Percentiles rank a stretch among this genome's conserved stretches.
phyloP scores from a whole-genome alignment of 23 tunicate genomes.

The Trididemnum clinides region DNA sequence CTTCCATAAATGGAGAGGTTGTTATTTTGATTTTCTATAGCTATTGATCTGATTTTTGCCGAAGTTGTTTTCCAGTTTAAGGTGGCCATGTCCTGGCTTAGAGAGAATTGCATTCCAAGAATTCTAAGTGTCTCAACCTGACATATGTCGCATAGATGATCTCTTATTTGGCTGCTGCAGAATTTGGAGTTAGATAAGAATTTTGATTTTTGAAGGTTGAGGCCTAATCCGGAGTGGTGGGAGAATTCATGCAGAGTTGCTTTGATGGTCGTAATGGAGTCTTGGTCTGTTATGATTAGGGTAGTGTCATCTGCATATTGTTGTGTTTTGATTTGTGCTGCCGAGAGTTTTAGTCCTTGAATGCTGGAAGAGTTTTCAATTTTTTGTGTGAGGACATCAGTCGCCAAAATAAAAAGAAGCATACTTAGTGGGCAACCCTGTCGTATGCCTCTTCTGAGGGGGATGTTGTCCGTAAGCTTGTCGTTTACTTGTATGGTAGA shows the following conservation, averaged over 20 bases:
- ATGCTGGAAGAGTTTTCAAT: not conserved
- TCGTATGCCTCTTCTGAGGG: not conserved
- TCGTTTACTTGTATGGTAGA: not conserved
- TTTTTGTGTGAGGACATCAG: not conserved
- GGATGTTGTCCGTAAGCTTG: not conserved
- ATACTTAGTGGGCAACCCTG: conserved; percentile 2
- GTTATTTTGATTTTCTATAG: not conserved
- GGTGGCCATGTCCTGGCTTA: not conserved
- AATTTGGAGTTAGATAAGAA: too few relatives aligned
- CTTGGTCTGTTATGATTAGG: not conserved
- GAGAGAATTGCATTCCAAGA: not conserved
- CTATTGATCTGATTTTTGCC: not conserved
- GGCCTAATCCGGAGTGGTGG: not conserved
- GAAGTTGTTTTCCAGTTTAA: not conserved
- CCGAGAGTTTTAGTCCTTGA: not conserved
- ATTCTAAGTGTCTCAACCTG: not conserved
- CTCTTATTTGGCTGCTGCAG: too few relatives aligned
- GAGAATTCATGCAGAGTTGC: too few relatives aligned
- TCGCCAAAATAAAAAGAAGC: not conserved
- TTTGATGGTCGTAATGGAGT: too few relatives aligned
- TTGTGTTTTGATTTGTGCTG: not conserved
- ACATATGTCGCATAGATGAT: not conserved
- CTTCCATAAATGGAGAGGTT: not conserved
- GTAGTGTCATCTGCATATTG: conserved; percentile 11
- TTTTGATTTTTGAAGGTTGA: not conserved